Conservation (phyloP, 1,140 invertebrate species). For the Tribolium madens region DNA sequence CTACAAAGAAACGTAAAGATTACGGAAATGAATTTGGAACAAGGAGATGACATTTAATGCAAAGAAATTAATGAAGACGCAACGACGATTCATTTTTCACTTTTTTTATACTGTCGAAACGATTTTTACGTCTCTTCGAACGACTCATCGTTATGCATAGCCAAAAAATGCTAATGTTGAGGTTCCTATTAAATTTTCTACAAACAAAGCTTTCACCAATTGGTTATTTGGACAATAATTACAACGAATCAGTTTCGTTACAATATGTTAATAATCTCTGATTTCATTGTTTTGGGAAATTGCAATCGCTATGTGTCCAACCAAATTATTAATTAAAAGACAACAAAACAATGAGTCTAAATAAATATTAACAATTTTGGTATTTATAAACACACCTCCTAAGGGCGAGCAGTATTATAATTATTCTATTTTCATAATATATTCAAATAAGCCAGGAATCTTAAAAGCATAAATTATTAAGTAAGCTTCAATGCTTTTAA, state of each 20-base stretch:
- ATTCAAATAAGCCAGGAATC: too few species aligned
- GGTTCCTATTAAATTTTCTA: not conserved
- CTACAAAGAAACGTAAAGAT: slow-evolving; percentile 34
- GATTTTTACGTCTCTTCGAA: slow-evolving; percentile 17
- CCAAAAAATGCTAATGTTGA: not conserved
- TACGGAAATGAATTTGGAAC: slow-evolving; percentile 35
- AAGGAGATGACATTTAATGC: slow-evolving; percentile 37
- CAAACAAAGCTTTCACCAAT: not conserved
- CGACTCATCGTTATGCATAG: not conserved
- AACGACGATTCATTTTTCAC: slow-evolving; percentile 12
- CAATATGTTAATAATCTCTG: not conserved
- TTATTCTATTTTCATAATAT: too few species aligned
- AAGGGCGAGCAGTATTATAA: too few species aligned
- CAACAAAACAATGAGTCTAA: not conserved
- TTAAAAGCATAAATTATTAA: too few species aligned
- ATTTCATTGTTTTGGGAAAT: not conserved
- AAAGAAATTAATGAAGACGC: slow-evolving; percentile 29
- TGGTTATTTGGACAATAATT: not conserved
- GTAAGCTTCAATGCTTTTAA: too few species aligned
- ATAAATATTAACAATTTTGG: not conserved
- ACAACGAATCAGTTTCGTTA: not conserved
- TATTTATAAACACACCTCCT: too few species aligned
- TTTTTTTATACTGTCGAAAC: not conserved
- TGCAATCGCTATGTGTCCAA: not conserved
- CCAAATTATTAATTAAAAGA: not conserved